Conservation (phyloP, 2,113 vertebrate species). For the Crotalus tigris region DNA sequence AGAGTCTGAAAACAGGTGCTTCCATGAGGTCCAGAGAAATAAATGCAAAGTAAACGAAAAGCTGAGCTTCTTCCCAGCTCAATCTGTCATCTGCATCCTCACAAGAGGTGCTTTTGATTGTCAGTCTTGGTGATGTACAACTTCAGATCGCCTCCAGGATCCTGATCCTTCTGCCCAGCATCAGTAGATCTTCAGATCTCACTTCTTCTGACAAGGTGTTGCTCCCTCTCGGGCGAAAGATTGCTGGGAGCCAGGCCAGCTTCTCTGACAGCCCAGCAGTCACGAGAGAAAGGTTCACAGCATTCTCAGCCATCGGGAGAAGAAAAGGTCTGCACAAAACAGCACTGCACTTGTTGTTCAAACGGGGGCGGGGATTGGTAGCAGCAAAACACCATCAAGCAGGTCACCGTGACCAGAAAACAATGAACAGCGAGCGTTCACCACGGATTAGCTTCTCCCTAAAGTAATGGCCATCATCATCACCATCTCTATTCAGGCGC, state of each 20-base stretch:
- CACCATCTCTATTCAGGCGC: background rate
- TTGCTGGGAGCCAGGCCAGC: background rate
- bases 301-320: background rate
- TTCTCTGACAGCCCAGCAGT: background rate
- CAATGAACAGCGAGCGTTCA: background rate
- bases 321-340: background rate
- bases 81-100: background rate
- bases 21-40: background rate
- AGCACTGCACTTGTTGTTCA: background rate
- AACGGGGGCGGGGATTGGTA: background rate
- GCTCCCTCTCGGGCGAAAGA: background rate
- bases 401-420: background rate
- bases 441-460: background rate
- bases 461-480: background rate
- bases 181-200: background rate
- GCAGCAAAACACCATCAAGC: background rate
- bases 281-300: background rate
- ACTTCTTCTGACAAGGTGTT: background rate
- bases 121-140: background rate
- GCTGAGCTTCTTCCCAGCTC: accelerated
- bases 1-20: conserved; percentile 1
- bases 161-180: background rate
- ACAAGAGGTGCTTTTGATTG: accelerated
- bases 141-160: accelerated
- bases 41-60: background rate